A percentile compares a stretch with the other conserved stretches of the same genome.
Conservation (phyloP, 2,888 invertebrate species). For the Eilema griseolum region DNA sequence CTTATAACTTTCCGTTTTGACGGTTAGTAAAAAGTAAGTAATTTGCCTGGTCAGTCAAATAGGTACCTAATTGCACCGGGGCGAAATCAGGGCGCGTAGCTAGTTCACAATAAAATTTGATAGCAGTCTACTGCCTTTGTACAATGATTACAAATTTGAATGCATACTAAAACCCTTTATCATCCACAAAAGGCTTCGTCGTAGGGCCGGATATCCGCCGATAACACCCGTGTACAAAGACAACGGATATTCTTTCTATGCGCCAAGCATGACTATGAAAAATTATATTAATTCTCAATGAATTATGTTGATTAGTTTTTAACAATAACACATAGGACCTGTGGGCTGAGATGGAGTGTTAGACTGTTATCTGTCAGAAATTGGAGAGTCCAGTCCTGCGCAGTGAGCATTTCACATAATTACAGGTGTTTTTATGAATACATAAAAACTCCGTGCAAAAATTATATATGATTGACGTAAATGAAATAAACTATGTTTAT, state of each 20-base stretch:
- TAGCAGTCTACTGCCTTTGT: not conserved
- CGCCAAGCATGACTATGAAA: slow-evolving; percentile 18
- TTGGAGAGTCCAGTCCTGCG: not conserved
- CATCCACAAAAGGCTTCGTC: slow-evolving; percentile 38
- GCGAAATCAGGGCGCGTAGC: not conserved
- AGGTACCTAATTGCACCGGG: not conserved
- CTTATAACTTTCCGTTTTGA: no score
- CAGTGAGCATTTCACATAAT: no score
- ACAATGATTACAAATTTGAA: not conserved
- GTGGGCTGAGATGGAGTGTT: not conserved
- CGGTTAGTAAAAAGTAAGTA: no score
- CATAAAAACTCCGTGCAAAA: no score
- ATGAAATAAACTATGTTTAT: no score
- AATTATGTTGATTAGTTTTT: slow-evolving; percentile 3
- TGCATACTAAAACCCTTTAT: slow-evolving; percentile 43
- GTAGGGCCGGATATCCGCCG: slow-evolving; percentile 60
- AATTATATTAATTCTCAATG: not conserved
- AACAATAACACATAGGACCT: not conserved
- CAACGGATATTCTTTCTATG: slow-evolving; percentile 26
- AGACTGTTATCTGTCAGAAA: not conserved
- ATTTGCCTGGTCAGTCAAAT: no score
- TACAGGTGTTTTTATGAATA: no score
- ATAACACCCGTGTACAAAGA: slow-evolving; percentile 53
- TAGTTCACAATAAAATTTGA: not conserved
- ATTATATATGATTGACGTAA: no score